Conservation (phyloP, 2,888 invertebrate genomes). For the Drosophila formosana region DNA sequence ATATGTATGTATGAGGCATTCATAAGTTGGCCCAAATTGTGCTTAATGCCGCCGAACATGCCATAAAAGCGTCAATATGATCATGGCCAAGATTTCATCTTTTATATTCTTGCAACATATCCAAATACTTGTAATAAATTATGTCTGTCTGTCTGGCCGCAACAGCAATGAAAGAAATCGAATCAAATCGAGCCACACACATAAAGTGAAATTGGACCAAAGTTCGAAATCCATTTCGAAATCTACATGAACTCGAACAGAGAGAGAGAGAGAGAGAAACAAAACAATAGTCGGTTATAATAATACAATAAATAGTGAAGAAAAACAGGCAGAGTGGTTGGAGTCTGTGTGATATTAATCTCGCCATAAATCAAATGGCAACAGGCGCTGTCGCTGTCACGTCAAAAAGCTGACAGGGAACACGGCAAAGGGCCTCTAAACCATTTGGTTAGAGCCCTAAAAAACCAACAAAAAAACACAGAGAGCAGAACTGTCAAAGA, state of each 20-base stretch:
- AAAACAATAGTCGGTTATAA: conserved; percentile 33
- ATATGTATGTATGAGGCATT: too few relatives aligned
- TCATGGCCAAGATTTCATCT: conserved; percentile 24
- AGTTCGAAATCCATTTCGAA: conserved; percentile 75
- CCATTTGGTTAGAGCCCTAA: neutral
- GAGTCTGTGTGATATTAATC: conserved; percentile 66
- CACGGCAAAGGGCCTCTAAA: conserved; percentile 16
- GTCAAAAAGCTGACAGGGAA: conserved; percentile 58
- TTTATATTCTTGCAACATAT: conserved; percentile 16
- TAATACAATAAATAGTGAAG: conserved; percentile 23
- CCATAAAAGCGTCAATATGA: conserved; percentile 33
- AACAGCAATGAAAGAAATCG: conserved; percentile 25
- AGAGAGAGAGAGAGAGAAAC: neutral
- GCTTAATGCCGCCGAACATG: conserved; percentile 27
- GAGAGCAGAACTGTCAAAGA: conserved; percentile 12
- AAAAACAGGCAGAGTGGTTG: conserved; percentile 4
- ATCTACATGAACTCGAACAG: conserved; percentile 32
- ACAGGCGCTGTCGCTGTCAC: conserved; percentile 49
- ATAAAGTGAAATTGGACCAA: conserved; percentile 77
- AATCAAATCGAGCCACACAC: conserved; percentile 7
- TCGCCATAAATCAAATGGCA: conserved; percentile 68
- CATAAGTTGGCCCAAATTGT: conserved; percentile 1
- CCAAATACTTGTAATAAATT: conserved; percentile 23
- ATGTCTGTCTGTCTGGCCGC: neutral
- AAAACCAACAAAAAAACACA: neutral